Evolutionary conservation across 2,888 invertebrate genomes (phyloP).

Genomic region (Oscheius myriophilus): DNA sequence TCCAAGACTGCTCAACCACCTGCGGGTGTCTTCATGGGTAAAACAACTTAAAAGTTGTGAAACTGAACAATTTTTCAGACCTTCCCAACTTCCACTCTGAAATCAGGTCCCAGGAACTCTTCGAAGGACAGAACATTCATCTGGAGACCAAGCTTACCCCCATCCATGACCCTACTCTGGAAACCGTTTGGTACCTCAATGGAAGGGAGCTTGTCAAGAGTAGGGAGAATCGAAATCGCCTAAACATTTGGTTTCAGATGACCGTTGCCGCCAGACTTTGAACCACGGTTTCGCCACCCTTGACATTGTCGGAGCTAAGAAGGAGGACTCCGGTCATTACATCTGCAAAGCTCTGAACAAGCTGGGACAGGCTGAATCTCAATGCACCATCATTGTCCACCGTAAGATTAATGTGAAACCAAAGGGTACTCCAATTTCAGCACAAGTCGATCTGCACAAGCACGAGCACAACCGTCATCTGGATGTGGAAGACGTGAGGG

Average conservation of each 20-base stretch:
- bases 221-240: too few species aligned
- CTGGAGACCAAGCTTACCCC: slow-evolving; percentile 93
- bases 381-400: slow-evolving; percentile 63
- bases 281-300: slow-evolving; percentile 97
- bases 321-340: slow-evolving; percentile 89
- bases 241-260: slow-evolving; percentile 56
- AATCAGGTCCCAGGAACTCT: slow-evolving; percentile 84
- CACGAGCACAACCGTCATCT: slow-evolving; percentile 49
- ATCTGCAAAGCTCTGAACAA: slow-evolving; percentile 92
- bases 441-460: slow-evolving; percentile 48
- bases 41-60: background rate
- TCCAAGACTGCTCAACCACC: slow-evolving; percentile 42
- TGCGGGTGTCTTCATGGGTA: slow-evolving; percentile 43
- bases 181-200: slow-evolving; percentile 94
- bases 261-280: slow-evolving; percentile 71
- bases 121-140: slow-evolving; percentile 92
- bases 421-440: slow-evolving; percentile 27
- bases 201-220: slow-evolving; percentile 74
- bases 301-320: slow-evolving; percentile 77
- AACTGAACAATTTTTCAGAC: slow-evolving; percentile 34
- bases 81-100: slow-evolving; percentile 89
- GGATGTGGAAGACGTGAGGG: slow-evolving; percentile 69
- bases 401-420: slow-evolving; percentile 32
- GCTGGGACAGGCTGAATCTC: slow-evolving; percentile 92
- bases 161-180: slow-evolving; percentile 90